Evolutionary conservation across 2,888 invertebrate species (phyloP).

Genomic region (Lissocephala sabroskyi): DNA sequence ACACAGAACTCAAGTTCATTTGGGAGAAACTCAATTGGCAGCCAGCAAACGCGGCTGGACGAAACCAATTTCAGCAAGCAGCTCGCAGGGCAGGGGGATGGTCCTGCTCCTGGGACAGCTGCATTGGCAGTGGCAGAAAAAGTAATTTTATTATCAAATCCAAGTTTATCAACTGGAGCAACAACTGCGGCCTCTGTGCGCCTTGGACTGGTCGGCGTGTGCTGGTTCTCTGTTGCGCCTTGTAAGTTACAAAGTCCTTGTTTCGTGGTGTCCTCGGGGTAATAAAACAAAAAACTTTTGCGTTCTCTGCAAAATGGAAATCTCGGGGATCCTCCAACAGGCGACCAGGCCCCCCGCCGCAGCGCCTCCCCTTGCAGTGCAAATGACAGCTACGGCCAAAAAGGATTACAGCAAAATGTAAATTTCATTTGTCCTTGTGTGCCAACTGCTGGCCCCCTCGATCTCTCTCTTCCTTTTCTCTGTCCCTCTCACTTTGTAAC

Average conservation of each 20-base stretch:
- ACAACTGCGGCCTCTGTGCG: slow-evolving; percentile 20
- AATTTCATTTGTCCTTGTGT: slow-evolving; percentile 40
- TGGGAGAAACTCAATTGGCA: no score
- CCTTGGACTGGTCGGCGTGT: slow-evolving; percentile 50
- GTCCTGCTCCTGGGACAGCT: no score
- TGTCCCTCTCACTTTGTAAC: neutral
- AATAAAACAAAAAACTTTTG: slow-evolving; percentile 63
- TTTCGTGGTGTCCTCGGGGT: slow-evolving; percentile 59
- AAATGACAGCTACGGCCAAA: slow-evolving; percentile 48
- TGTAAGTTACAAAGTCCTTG: slow-evolving; percentile 57
- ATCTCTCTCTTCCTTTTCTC: slow-evolving; percentile 3
- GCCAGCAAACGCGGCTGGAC: no score
- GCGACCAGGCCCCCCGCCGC: slow-evolving; percentile 11
- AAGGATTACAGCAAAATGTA: slow-evolving; percentile 55
- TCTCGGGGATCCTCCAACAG: slow-evolving; percentile 55
- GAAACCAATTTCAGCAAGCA: no score
- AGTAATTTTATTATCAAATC: slow-evolving; percentile 63
- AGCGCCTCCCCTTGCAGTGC: slow-evolving; percentile 22
- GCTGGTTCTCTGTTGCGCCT: no score
- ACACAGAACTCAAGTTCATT: no score
- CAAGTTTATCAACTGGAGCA: slow-evolving; percentile 58
- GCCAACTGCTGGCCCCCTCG: neutral
- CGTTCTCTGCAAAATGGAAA: slow-evolving; percentile 64
- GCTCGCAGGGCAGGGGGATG: no score
- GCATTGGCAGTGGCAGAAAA: slow-evolving; percentile 46